Percentiles rank a stretch among this genome's conserved stretches.
phyloP scores from a whole-genome alignment of 2,113 vertebrate genomes.

The Spheniscus mendiculus region DNA sequence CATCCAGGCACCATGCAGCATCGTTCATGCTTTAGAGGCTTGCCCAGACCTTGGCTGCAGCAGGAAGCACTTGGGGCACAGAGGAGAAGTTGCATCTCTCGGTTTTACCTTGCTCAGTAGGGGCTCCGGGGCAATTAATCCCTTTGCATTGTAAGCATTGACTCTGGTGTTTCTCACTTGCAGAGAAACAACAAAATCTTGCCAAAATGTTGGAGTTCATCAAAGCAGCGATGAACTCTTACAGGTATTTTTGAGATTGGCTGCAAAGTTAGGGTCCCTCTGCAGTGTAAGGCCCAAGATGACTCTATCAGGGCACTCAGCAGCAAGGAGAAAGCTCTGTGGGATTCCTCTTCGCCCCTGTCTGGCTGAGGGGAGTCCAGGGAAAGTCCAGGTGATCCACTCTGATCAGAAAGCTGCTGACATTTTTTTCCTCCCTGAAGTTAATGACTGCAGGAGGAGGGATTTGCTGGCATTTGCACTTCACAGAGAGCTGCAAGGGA shows the following conservation, averaged over 20 bases:
- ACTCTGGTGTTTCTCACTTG: not conserved
- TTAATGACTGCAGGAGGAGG: not conserved
- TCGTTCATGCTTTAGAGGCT: not conserved
- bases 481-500: not conserved
- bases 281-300: not conserved
- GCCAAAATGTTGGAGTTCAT: not conserved
- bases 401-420: not conserved
- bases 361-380: not conserved
- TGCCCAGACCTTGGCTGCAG: not conserved
- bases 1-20: not conserved
- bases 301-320: not conserved
- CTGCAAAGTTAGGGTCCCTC: not conserved
- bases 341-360: not conserved
- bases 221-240: not conserved
- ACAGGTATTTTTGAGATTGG: not conserved
- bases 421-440: not conserved
- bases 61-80: not conserved
- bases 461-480: slow-evolving; percentile 8
- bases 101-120: not conserved
- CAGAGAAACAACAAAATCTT: not conserved
- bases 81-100: not conserved
- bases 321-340: not conserved
- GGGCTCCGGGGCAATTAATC: not conserved
- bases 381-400: not conserved
- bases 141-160: not conserved